Evolutionary conservation across 2,888 invertebrate species (phyloP).

Genomic region (Panopea generosa): DNA sequence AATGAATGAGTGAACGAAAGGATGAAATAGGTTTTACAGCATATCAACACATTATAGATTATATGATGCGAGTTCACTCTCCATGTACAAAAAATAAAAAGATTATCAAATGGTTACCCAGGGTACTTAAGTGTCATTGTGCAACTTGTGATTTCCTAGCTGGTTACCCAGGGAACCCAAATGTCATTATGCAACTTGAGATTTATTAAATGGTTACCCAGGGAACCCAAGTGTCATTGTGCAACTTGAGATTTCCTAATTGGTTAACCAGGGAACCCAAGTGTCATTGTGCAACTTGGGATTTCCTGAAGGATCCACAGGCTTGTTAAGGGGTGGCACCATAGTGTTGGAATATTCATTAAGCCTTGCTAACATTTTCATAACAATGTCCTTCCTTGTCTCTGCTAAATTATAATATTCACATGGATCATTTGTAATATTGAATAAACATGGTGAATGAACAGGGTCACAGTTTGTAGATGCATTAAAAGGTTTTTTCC

Average conservation of each 20-base stretch:
- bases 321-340: constrained; percentile 90
- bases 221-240: constrained; percentile 90
- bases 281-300: constrained; percentile 92
- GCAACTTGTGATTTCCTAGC: constrained; percentile 91
- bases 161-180: no score
- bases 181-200: no score
- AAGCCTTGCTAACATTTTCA: constrained; percentile 83
- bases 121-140: constrained; percentile 90
- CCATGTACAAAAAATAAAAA: no score
- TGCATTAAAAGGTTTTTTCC: constrained; percentile 75
- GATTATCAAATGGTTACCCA: no score
- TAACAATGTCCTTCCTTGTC: constrained; percentile 73
- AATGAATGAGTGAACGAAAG: no score
- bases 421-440: constrained; percentile 93
- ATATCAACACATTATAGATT: no score
- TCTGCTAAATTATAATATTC: constrained; percentile 89
- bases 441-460: constrained; percentile 91
- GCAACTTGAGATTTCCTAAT: constrained; percentile 89
- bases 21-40: no score
- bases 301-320: constrained; percentile 89
- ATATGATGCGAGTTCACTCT: no score
- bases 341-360: constrained; percentile 89
- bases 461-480: constrained; percentile 88
- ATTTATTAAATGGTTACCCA: no score
- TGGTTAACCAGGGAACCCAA: constrained; percentile 87